phyloP scores from a whole-genome alignment of 1,140 invertebrate species.

The Eciton burchellii region DNA sequence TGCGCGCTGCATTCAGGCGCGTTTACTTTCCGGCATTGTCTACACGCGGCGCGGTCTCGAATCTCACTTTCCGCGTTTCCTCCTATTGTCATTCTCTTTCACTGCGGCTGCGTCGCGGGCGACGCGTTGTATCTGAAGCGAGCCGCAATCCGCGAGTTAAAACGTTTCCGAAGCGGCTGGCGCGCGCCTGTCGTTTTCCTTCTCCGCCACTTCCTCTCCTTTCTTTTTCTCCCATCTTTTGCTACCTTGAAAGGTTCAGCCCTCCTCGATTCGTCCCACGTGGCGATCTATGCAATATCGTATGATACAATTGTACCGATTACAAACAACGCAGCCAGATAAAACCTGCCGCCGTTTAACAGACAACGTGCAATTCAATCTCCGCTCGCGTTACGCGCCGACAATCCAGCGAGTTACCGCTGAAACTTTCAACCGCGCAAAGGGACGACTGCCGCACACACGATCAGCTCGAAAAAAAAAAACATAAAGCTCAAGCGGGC shows the following conservation, averaged over 20 bases:
- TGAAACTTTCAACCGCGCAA: neutral
- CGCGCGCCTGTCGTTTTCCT: neutral
- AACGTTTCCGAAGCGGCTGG: constrained; percentile 21
- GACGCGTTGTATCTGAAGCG: constrained; percentile 44
- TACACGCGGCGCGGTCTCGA: constrained; percentile 36
- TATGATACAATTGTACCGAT: neutral
- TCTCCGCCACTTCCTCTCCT: neutral
- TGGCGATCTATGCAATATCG: neutral
- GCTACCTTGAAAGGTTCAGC: constrained; percentile 2
- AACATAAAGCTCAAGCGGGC: neutral
- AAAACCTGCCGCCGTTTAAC: constrained; percentile 7
- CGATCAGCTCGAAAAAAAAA: neutral
- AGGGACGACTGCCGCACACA: neutral
- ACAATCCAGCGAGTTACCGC: neutral
- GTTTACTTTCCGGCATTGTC: constrained; percentile 55
- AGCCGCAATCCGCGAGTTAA: constrained; percentile 25
- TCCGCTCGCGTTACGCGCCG: neutral
- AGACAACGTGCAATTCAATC: constrained; percentile 19
- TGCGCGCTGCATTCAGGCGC: constrained; percentile 7
- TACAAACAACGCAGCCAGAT: neutral
- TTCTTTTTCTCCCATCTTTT: neutral
- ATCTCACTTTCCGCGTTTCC: neutral
- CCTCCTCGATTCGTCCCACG: neutral
- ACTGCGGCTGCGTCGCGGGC: neutral
- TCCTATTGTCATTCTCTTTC: constrained; percentile 25